Percentiles rank a stretch among this genome's conserved stretches.
Conservation (phyloP, 2,113 vertebrate species). For the Zosterops hypoxanthus region DNA sequence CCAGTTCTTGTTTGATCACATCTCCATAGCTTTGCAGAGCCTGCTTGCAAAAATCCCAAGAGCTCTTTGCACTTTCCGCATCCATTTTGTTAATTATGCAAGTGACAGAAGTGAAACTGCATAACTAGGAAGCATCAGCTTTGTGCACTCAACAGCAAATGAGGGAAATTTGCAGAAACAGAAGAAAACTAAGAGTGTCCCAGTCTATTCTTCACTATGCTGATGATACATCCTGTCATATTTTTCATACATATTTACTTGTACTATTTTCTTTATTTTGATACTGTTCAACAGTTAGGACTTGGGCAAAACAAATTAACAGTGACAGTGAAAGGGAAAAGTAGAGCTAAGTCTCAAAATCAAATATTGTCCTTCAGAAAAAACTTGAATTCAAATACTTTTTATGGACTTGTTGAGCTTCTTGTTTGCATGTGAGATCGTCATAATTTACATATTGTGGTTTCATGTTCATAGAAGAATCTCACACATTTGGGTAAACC, state of each 20-base stretch:
- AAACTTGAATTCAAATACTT: neutral
- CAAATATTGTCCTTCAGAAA: neutral
- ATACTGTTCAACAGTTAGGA: neutral
- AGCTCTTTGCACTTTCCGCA: neutral
- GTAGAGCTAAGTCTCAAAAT: neutral
- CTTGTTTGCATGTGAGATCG: neutral
- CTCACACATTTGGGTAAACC: neutral
- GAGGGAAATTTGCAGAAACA: neutral
- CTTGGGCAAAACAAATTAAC: neutral
- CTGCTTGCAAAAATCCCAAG: neutral
- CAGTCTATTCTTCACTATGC: neutral
- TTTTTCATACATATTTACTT: neutral
- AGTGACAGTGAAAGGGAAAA: neutral
- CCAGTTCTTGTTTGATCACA: accelerated
- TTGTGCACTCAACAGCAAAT: neutral
- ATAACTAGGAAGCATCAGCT: neutral
- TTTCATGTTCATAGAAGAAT: neutral
- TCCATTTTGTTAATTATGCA: neutral
- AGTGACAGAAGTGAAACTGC: neutral
- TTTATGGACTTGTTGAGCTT: neutral
- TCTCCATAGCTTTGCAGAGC: neutral
- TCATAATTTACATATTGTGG: neutral
- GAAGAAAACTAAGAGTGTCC: neutral
- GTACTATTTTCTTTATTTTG: neutral
- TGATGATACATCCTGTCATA: neutral